A percentile compares a stretch with the other conserved stretches of the same genome.
These are phyloP conservation scores for Glossosoma conforme DNA, from an alignment of 1,140 invertebrate genomes.

Conservation along the genomic window DNA sequence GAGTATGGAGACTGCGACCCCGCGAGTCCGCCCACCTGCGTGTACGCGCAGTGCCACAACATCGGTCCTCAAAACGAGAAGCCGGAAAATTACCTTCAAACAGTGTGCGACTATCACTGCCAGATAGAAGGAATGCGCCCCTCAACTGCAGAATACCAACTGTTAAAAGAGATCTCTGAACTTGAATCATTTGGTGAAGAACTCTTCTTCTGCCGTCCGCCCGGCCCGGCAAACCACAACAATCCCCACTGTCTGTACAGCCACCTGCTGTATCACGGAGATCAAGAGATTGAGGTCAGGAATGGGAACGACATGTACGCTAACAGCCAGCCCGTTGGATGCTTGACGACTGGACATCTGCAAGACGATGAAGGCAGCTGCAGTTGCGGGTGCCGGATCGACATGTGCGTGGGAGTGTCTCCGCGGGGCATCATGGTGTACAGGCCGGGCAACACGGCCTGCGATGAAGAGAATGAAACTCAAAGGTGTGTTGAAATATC, in stretches of 20 bases:
- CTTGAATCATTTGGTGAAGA: slow-evolving; percentile 79
- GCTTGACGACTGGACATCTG: slow-evolving; percentile 39
- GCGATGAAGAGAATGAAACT: slow-evolving; percentile 55
- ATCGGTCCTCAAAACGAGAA: slow-evolving; percentile 56
- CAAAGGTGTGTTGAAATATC: slow-evolving; percentile 50
- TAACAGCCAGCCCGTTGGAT: slow-evolving; percentile 46
- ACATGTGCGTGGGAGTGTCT: slow-evolving; percentile 64
- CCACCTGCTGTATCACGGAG: slow-evolving; percentile 44
- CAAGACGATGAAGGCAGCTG: slow-evolving; percentile 31
- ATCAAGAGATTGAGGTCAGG: slow-evolving; percentile 41
- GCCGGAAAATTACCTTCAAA: slow-evolving; percentile 57
- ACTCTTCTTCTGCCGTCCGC: slow-evolving; percentile 67
- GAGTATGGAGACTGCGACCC: slow-evolving; percentile 66
- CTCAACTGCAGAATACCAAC: slow-evolving; percentile 68
- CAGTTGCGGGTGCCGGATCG: slow-evolving; percentile 46
- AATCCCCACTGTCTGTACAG: slow-evolving; percentile 48
- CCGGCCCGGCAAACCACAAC: slow-evolving; percentile 38
- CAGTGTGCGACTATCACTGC: slow-evolving; percentile 59
- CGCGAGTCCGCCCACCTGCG: slow-evolving; percentile 51
- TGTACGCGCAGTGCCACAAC: slow-evolving; percentile 60
- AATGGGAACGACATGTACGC: slow-evolving; percentile 46
- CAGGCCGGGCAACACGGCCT: slow-evolving; percentile 48
- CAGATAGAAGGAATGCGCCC: slow-evolving; percentile 45
- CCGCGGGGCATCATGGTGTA: slow-evolving; percentile 76
- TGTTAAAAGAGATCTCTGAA: slow-evolving; percentile 73